Base-by-base conservation (phyloP, 2,113 vertebrate genomes). In the Mesembrinibis cayennensis region DNA sequence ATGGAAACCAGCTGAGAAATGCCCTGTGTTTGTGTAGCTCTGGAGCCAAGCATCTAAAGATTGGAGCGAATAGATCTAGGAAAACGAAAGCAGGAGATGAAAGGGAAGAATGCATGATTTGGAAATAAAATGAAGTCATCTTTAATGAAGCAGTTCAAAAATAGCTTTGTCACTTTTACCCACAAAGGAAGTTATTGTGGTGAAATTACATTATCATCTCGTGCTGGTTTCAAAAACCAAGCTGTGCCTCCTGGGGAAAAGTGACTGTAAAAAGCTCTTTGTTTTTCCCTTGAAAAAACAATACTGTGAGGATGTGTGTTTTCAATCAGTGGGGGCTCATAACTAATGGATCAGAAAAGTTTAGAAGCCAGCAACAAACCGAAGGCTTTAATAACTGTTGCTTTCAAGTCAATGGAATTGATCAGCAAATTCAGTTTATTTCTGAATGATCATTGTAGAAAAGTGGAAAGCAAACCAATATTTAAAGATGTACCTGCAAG, bases 371-470 rank as follows among this genome's bases (percentile, higher is more conserved):
- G 95, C 97, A 98, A 97, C 98, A 97, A 94, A 85, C 95, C 34
- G 52, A 76, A 98, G 96, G 97, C 97, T 97, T 98, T 97, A 98
- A 98, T 98, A 98, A 97, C 97, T 95, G 92, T 91, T 98, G 96
- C 98, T 98, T 97, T 98, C 97, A 91, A 91, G 97, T 95, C 95
- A 97, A 97, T 97, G 83, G 89, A 90, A 99, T 99, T 99, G 99
- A 99, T 99, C 95, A 88, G 92, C 94, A 91, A 97, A 97, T 98
- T 98, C 97, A 76, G 83, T 98, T 98, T 98, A 95, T 98, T 98
- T 98, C 95, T 96, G 94, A 97, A 97, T 82, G 95, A 98, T 97
- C 95, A 92, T 66, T 95, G 94, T 70, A 72, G 97, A 80, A 76
- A 65, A 98, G 97, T 96, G 62, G 92, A 98, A 91, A 95, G 95